Conservation (phyloP, 1,140 invertebrate species). For the Hypsibius dujardini region DNA sequence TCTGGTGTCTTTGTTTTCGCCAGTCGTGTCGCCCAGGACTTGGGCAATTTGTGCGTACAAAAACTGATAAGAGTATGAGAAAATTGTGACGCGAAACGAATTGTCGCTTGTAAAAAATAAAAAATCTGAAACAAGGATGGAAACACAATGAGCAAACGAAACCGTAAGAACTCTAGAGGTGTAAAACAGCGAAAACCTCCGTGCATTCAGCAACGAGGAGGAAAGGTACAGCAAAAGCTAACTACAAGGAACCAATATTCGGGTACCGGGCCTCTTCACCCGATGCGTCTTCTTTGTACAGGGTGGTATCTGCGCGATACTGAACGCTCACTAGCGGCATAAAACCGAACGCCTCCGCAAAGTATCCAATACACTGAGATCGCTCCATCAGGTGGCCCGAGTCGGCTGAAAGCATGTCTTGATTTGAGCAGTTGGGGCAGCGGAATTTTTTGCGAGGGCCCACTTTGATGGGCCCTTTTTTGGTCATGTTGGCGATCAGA, state of each 20-base stretch:
- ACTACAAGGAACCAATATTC: background rate
- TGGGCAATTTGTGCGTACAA: too few relatives aligned
- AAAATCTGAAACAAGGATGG: too few relatives aligned
- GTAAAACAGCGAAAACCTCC: too few relatives aligned
- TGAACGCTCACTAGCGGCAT: constrained; percentile 77
- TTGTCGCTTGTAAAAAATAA: too few relatives aligned
- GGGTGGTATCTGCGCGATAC: constrained; percentile 79
- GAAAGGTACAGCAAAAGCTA: background rate
- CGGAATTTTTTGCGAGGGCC: constrained; percentile 93
- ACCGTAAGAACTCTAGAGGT: too few relatives aligned
- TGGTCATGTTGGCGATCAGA: constrained; percentile 67
- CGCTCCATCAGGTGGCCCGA: constrained; percentile 76
- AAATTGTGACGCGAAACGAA: too few relatives aligned
- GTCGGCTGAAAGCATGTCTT: constrained; percentile 80
- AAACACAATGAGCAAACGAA: too few relatives aligned
- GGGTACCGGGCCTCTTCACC: background rate
- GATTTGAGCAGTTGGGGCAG: constrained; percentile 81
- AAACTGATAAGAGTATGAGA: too few relatives aligned
- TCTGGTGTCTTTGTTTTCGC: too few relatives aligned
- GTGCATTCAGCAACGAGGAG: background rate
- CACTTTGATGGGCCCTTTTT: constrained; percentile 86
- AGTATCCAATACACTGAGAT: constrained; percentile 74
- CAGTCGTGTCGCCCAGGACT: too few relatives aligned
- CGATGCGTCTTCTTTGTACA: constrained; percentile 59
- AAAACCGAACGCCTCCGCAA: constrained; percentile 58